Evolutionary conservation across 2,113 vertebrate genomes (phyloP), one percentile per base, ranked within the genome.

Genomic region (Mohoua ochrocephala): DNA sequence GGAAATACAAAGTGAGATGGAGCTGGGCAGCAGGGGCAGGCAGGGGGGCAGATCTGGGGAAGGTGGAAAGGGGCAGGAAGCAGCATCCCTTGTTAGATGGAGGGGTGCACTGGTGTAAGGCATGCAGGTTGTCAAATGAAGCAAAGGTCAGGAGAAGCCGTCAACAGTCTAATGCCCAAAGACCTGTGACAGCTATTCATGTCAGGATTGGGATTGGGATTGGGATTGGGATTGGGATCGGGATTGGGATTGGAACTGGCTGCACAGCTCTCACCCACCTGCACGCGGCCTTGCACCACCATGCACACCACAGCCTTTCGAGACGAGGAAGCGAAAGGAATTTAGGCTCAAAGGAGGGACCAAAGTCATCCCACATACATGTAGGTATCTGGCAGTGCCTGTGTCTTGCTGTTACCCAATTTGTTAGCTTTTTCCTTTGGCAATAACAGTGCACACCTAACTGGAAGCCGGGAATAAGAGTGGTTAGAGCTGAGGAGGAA

Each of bases 281-380:
- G 0, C 60, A 30, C 0, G 0, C 22, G 33, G 33, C 7, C 42
- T 69, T 45, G 45, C 17, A 68, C 57, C 18, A 31, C 39, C 2
- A 1, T 45, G 47, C 7, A 54, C 53, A 41, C 24, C 6, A 7
- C 11, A 59, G 28, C 30, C 23, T 53, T 80, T 49, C 50, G 57
- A 82, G 61, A 60, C n/a, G 30, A 81, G 35, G 17, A 81, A 78
- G 13, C 3, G 2, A 85, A 77, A 78, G 47, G 10, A 59, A 17
- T 49, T 84, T 11, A 63, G 39, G 30, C 27, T 86, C 52, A 63
- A 68, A 68, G 67, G 61, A 71, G 2, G 21, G 19, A 56, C 21
- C 39, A 85, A 63, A 87, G 23, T 9, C 27, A 70, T 52, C 14
- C 4, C n/a, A 39, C 31, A 14, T 44, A 24, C 9, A 8, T 16